Conservation (phyloP, 2,888 invertebrate genomes). For the Drosophila tripunctata region DNA sequence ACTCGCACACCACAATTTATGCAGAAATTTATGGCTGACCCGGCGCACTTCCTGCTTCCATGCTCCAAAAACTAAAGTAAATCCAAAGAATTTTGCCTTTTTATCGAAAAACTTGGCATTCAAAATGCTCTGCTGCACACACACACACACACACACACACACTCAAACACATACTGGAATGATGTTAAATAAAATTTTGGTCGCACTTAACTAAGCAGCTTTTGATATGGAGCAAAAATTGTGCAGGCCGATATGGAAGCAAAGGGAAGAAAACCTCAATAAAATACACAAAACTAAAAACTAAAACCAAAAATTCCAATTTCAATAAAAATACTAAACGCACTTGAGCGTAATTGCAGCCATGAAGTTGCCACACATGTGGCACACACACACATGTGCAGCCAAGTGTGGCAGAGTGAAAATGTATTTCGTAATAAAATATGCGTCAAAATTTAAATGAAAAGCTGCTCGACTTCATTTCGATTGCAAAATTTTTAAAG, state of each 20-base stretch:
- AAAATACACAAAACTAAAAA: conserved; percentile 31
- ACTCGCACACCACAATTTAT: conserved; percentile 57
- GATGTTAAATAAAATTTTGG: conserved; percentile 59
- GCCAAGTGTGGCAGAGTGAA: conserved; percentile 45
- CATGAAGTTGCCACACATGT: conserved; percentile 37
- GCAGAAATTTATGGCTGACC: conserved; percentile 68
- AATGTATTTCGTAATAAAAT: conserved; percentile 68
- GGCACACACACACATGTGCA: conserved; percentile 6
- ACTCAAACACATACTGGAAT: conserved; percentile 23
- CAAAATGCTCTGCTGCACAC: conserved; percentile 41
- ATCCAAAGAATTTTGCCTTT: conserved; percentile 50
- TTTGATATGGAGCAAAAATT: conserved; percentile 34
- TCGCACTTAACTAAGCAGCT: conserved; percentile 65
- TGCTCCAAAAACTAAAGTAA: conserved; percentile 34
- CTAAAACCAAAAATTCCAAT: conserved; percentile 62
- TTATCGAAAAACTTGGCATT: conserved; percentile 73
- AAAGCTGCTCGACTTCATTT: conserved; percentile 34
- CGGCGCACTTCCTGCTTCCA: conserved; percentile 65
- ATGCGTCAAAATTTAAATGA: conserved; percentile 74
- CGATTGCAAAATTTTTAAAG: conserved; percentile 43
- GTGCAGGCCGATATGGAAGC: conserved; percentile 10
- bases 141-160: conserved; percentile 20
- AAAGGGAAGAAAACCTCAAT: conserved; percentile 10
- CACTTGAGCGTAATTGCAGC: conserved; percentile 77
- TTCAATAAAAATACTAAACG: conserved; percentile 71